Evolutionary conservation across 2,888 invertebrate species (phyloP).

Genomic region (Melieria crassipennis): DNA sequence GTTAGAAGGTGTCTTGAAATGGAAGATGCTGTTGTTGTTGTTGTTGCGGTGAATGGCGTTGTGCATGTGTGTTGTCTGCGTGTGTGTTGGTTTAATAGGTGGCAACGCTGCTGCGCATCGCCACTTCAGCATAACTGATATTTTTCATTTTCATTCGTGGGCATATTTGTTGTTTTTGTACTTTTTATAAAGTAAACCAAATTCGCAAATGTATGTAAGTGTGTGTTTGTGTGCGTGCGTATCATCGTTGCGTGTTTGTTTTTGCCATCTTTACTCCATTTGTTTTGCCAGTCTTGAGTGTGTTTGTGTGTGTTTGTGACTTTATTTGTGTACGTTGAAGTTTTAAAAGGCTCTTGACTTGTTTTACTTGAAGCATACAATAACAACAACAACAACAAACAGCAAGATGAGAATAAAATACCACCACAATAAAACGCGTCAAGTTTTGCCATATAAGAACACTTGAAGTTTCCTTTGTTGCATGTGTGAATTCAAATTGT

Average conservation of each 20-base stretch:
- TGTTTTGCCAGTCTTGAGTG: neutral
- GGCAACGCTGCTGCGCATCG: conserved; percentile 33
- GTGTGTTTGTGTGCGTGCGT: neutral
- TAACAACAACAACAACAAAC: no score
- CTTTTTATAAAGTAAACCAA: conserved; percentile 12
- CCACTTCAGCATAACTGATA: conserved; percentile 49
- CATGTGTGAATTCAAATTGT: no score
- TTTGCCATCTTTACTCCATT: no score
- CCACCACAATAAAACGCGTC: no score
- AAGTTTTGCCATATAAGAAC: no score
- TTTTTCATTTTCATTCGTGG: conserved; percentile 9
- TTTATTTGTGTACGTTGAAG: conserved; percentile 17
- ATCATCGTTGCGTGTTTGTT: no score
- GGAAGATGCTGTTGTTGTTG: neutral
- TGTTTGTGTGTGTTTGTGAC: neutral
- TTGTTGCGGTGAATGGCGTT: neutral
- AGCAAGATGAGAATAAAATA: no score
- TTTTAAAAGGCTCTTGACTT: neutral
- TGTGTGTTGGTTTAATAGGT: neutral
- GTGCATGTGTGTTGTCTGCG: neutral
- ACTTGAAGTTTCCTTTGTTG: no score
- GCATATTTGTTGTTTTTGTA: neutral
- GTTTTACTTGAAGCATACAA: neutral
- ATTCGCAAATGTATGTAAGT: conserved; percentile 13
- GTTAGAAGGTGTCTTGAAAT: neutral